These are phyloP conservation scores for Penaeus monodon DNA, from an alignment of 2,888 invertebrate species.

Conservation along the genomic window DNA sequence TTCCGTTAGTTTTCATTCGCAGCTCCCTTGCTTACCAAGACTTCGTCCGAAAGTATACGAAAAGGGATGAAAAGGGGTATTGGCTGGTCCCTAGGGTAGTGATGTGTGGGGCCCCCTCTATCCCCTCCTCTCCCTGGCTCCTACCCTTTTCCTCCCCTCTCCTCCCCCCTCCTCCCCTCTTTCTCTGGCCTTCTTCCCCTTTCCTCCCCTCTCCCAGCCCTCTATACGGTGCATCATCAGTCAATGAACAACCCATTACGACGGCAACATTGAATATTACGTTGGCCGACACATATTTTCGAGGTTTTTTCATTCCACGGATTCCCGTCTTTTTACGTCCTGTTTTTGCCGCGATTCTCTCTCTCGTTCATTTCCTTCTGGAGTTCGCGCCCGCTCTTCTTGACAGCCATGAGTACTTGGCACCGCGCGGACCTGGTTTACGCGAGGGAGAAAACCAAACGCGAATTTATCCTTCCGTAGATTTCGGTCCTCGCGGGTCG, in stretches of 20 bases:
- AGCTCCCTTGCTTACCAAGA: not conserved
- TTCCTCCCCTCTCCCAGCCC: not conserved
- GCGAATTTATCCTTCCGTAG: constrained; percentile 10
- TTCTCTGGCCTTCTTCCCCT: not conserved
- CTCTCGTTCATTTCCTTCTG: too few relatives aligned
- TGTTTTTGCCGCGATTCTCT: too few relatives aligned
- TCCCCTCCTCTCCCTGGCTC: not conserved
- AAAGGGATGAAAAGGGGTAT: not conserved
- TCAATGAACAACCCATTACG: constrained; percentile 18
- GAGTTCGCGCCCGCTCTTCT: too few relatives aligned
- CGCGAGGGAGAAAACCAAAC: constrained; percentile 6
- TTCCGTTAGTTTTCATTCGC: not conserved
- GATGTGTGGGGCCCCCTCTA: not conserved
- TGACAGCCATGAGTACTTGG: too few relatives aligned
- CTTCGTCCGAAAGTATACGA: not conserved
- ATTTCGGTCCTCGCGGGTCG: not conserved
- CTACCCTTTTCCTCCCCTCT: not conserved
- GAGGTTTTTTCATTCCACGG: not conserved
- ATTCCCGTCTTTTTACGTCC: not conserved
- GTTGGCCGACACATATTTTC: constrained; percentile 1
- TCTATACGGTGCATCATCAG: constrained; percentile 16
- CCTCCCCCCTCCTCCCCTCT: not conserved
- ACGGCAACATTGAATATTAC: constrained; percentile 11
- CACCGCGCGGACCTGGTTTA: not conserved
- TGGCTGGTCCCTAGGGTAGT: not conserved